Evolutionary conservation across 2,888 invertebrate species (phyloP), one percentile per base, ranked within the genome.

Genomic region (Drosophila fulvimacula): DNA sequence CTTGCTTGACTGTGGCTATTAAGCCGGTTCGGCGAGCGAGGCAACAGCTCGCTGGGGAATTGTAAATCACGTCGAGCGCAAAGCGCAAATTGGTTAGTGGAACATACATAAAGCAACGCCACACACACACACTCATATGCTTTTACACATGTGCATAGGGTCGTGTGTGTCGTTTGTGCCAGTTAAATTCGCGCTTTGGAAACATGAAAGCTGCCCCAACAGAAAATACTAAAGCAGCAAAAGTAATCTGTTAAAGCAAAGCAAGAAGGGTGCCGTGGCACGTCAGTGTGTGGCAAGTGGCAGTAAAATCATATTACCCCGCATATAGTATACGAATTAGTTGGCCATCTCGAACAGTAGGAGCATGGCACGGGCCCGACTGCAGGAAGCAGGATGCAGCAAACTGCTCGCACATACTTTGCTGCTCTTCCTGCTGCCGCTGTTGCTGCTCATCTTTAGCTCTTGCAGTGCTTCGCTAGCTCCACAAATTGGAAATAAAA

Each of bases 1-100:
- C 57, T 60, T 48, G 30, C 59, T 63, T 61, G 52, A 34, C 55
- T 59, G 52, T 34, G 64, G 44, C 78, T 79, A 73, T 79, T 73
- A 76, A 66, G 65, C 52, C 59, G 64, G 34, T 51, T 53, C 51
- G 55, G 62, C 21, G 56, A 70, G 72, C 57, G 64, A 38, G 69
- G 64, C 75, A 84, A 82, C 81, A 69, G 81, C 70, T 79, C 88
- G 73, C 79, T 64, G 72, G 85, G 88, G 88, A 84, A 84, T 81
- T 77, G 88, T 85, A 85, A 85, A 87, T 85, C 85, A 85, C 82
- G 82, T 70, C 79, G 73, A 73, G 76, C 70, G 68, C 82, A 77
- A 69, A 79, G 85, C 76, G 71, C 82, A 85, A 88, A 85, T 83
- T 83, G 83, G 79, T 86, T 76, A 82, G 65, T 69, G 69, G 61